Conservation (phyloP, 2,797 vertebrate genomes). For the Platyrinchus mystaceus region DNA sequence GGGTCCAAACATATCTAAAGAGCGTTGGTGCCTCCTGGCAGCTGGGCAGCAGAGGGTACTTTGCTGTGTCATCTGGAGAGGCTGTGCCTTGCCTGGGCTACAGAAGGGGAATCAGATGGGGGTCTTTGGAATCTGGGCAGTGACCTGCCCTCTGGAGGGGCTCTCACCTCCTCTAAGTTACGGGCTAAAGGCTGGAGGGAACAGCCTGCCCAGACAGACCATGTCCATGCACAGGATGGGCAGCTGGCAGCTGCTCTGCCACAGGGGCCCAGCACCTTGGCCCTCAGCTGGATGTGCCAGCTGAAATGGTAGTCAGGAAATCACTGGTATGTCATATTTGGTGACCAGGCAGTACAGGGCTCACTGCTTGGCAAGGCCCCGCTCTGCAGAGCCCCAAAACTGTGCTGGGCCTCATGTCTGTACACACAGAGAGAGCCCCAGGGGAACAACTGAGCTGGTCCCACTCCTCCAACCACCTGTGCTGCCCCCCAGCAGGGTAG, state of each 20-base stretch:
- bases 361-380: accelerated
- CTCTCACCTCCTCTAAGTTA: neutral
- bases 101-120: neutral
- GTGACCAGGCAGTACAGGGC: neutral
- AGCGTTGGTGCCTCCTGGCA: accelerated
- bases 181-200: neutral
- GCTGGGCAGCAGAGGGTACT: neutral
- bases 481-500: neutral
- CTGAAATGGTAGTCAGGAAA: neutral
- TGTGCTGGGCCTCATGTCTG: accelerated
- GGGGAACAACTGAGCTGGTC: accelerated
- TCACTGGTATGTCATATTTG: neutral
- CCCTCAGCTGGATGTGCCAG: neutral
- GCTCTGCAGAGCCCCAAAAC: neutral
- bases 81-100: neutral
- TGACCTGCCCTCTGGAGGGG: neutral
- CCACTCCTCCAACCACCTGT: neutral
- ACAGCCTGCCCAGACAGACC: neutral
- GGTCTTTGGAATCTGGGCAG: neutral
- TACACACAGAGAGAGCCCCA: neutral
- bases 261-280: accelerated
- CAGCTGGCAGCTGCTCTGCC: neutral
- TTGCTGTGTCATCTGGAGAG: accelerated
- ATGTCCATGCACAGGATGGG: accelerated
- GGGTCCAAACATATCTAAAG: neutral